phyloP scores from a whole-genome alignment of 2,888 invertebrate species.

The Dendrolimus pini region DNA sequence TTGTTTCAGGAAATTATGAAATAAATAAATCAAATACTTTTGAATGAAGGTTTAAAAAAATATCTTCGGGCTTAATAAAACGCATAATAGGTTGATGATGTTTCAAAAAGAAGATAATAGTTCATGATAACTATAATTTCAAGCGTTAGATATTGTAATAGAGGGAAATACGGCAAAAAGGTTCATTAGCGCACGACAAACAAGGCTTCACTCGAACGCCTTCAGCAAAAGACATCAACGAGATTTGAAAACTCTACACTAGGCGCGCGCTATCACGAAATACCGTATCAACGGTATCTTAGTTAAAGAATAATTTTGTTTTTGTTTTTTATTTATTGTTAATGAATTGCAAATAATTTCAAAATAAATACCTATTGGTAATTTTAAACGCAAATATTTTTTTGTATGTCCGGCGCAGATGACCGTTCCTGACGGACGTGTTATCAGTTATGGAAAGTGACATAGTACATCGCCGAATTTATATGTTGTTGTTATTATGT shows the following conservation, averaged over 20 bases:
- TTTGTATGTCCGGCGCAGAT: conserved; percentile 15
- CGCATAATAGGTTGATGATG: no score
- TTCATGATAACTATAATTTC: conserved; percentile 15
- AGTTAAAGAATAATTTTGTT: background rate
- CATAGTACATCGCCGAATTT: conserved; percentile 38
- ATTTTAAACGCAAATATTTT: conserved; percentile 1
- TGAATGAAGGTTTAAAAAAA: no score
- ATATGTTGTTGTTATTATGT: conserved; percentile 68
- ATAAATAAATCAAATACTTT: no score
- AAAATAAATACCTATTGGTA: background rate
- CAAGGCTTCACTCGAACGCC: conserved; percentile 52
- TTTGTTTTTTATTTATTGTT: background rate
- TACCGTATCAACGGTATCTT: conserved; percentile 5
- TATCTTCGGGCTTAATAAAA: no score
- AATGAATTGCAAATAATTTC: background rate
- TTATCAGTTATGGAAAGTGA: conserved; percentile 28
- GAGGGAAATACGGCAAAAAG: conserved; percentile 35
- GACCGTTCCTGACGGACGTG: conserved; percentile 22
- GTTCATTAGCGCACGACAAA: conserved; percentile 35
- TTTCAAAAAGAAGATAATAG: conserved; percentile 9
- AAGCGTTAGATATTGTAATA: conserved; percentile 35
- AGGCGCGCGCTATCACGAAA: conserved; percentile 16
- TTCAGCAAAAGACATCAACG: conserved; percentile 72
- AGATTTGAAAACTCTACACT: conserved; percentile 25
- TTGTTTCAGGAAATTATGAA: no score